These are phyloP conservation scores for Solea solea DNA, from an alignment of 2,113 vertebrate species.

Conservation along the genomic window DNA sequence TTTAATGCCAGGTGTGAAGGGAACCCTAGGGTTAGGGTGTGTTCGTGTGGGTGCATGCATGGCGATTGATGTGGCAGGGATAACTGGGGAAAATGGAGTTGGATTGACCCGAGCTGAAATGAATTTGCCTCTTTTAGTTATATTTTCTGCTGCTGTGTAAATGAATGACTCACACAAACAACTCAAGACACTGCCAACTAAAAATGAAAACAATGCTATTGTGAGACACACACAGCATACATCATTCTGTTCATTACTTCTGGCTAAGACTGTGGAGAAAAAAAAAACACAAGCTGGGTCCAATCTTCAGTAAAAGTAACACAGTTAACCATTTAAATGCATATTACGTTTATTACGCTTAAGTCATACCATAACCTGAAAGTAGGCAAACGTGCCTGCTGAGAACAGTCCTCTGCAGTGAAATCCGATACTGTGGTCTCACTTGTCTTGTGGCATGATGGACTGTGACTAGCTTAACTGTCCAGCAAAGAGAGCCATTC, in stretches of 20 bases:
- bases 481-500: slow-evolving; percentile 74
- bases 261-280: neutral
- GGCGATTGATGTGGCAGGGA: neutral
- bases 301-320: neutral
- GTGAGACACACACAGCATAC: neutral
- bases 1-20: no score
- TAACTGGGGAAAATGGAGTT: neutral
- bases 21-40: neutral
- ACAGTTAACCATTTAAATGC: slow-evolving; percentile 23
- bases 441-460: slow-evolving; percentile 70
- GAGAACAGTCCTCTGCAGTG: slow-evolving; percentile 49
- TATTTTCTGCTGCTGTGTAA: neutral
- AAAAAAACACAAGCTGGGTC: slow-evolving; percentile 10
- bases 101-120: neutral
- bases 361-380: slow-evolving; percentile 25
- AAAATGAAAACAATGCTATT: neutral
- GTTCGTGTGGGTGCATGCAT: neutral
- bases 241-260: no score
- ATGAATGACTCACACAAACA: neutral
- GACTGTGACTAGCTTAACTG: slow-evolving; percentile 72
- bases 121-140: neutral
- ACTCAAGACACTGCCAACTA: neutral
- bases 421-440: slow-evolving; percentile 58
- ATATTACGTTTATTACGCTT: slow-evolving; percentile 37
- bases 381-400: slow-evolving; percentile 54